Evolutionary conservation across 1,140 invertebrate genomes (phyloP).

Genomic region (Nymphalis io): DNA sequence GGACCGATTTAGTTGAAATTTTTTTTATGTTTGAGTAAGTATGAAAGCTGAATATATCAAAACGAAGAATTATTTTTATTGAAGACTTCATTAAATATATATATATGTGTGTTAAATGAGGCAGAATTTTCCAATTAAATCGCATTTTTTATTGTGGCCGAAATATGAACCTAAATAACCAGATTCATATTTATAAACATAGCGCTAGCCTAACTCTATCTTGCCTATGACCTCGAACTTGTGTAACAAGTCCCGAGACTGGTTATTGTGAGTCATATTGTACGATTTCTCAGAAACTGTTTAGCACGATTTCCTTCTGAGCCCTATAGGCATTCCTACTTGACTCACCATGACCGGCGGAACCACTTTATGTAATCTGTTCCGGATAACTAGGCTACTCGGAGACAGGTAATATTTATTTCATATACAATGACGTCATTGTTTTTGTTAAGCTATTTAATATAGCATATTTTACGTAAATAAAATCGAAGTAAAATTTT

Average conservation of each 20-base stretch:
- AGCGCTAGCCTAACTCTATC: constrained; percentile 14
- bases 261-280: not conserved
- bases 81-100: too few species aligned
- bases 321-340: constrained; percentile 45
- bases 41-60: too few species aligned
- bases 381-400: constrained; percentile 25
- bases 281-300: constrained; percentile 60
- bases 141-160: too few species aligned
- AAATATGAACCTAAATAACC: not conserved
- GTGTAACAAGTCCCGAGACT: constrained; percentile 15
- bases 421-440: not conserved
- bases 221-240: constrained; percentile 71
- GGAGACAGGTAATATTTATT: constrained; percentile 12
- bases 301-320: constrained; percentile 60
- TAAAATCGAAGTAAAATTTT: too few species aligned
- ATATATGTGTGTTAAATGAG: too few species aligned
- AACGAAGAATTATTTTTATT: too few species aligned
- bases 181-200: not conserved
- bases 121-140: too few species aligned
- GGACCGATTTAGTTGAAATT: too few species aligned
- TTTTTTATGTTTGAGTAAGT: too few species aligned
- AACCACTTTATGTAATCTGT: constrained; percentile 47
- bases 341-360: constrained; percentile 45
- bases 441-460: not conserved
- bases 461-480: too few species aligned